Percentiles rank a stretch among this genome's conserved stretches.
These are phyloP conservation scores for Dynastes grantii DNA, from an alignment of 2,888 invertebrate genomes.

Conservation along the genomic window DNA sequence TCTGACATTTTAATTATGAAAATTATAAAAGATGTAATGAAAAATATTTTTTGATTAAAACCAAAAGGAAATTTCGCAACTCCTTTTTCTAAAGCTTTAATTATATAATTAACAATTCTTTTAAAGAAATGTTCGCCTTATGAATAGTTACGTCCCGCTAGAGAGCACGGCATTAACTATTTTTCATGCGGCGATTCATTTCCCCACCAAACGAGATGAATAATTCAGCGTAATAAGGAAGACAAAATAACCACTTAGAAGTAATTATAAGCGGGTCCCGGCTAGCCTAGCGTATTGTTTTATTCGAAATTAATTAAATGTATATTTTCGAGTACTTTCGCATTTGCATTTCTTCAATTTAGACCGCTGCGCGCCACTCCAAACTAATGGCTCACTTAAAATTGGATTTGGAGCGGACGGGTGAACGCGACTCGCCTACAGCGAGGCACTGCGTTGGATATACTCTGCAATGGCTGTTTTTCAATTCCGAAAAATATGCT, in stretches of 20 bases:
- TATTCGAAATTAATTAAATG: conserved; percentile 44
- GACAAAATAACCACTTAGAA: conserved; percentile 34
- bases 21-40: no score
- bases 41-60: no score
- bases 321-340: conserved; percentile 41
- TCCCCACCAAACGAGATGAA: conserved; percentile 6
- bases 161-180: neutral
- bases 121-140: no score
- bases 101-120: no score
- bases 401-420: conserved; percentile 26
- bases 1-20: no score
- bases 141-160: neutral
- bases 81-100: no score
- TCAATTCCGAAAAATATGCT: conserved; percentile 19
- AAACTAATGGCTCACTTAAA: conserved; percentile 41
- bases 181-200: neutral
- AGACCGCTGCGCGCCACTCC: neutral
- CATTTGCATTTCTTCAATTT: conserved; percentile 46
- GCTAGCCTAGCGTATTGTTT: conserved; percentile 11
- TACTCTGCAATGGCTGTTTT: conserved; percentile 1
- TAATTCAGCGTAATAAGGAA: conserved; percentile 30
- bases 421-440: neutral
- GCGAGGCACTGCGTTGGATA: neutral
- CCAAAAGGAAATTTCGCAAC: no score
- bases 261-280: conserved; percentile 14